Base-by-base conservation (phyloP, 2,888 invertebrate genomes). In the Tetragonula carbonaria region DNA sequence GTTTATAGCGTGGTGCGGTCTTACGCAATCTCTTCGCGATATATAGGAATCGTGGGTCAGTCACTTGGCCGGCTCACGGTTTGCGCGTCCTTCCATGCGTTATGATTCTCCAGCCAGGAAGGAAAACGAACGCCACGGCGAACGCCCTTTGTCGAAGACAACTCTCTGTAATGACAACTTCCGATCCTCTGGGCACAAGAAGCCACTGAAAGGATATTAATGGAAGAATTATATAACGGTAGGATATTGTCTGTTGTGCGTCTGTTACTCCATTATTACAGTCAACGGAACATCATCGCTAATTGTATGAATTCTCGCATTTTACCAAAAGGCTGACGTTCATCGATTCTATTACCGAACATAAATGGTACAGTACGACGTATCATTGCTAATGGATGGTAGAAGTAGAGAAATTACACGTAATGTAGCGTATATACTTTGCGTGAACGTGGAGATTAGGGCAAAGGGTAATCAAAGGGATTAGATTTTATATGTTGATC, bases 11-110 rank as follows among this genome's bases (percentile, higher is more conserved):
- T 83, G 50, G 86, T 74, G 62, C 68, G 84, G 71, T 82, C 80
- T 89, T 89, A 90, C 77, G 90, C 90, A 89, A 89, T 51, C 62
- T 71, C 62, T 71, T 59, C 79, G 90, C 53, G 53, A 62, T 62
- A 23, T 53, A 88, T 88, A 85, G 87, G 88, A 84, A 89, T 88
- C 89, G 78, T 84, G 87, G 88, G 78, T 82, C 87, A 84, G 78
- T 84, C 85, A 85, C 80, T 90, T 81, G 75, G 80, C 74, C 79
- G 78, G 84, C 73, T 85, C 70, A 65, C 75, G 75, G 76, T 23
- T 23, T 70, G 21, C 51, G 8, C 38, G 45, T 45, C 45, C 45
- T 65, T 73, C 78, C 71, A 74, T 74, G 71, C 74, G 67, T 72
- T 45, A 38, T 59, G 87, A 88, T 79, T 79, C 63, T 82, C 63